Evolutionary conservation across 2,888 invertebrate genomes (phyloP).

Genomic region (Mallateleia sp.): DNA sequence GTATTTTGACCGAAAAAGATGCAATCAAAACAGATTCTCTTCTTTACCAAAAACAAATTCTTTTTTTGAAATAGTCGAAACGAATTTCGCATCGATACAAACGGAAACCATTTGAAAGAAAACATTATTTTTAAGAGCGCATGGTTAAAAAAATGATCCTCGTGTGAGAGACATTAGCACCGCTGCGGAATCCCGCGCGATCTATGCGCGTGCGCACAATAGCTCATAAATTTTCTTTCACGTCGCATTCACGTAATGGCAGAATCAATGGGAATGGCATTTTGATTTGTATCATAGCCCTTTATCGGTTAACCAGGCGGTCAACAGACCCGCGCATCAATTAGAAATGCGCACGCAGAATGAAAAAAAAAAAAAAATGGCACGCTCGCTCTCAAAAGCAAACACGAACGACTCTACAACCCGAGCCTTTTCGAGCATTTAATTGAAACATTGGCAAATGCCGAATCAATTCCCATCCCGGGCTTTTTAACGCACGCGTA

Average conservation of each 20-base stretch:
- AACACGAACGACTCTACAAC: constrained; percentile 3
- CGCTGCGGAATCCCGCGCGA: constrained; percentile 17
- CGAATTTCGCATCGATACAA: too few species aligned
- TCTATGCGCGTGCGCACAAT: constrained; percentile 9
- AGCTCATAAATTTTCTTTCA: constrained; percentile 53
- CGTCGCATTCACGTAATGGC: constrained; percentile 46
- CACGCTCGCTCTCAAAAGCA: not conserved
- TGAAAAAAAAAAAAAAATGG: not conserved
- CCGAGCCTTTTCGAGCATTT: not conserved
- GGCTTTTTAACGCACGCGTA: constrained; percentile 41
- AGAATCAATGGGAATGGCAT: constrained; percentile 54
- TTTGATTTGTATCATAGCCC: constrained; percentile 58
- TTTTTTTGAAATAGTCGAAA: too few species aligned
- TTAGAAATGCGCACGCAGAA: constrained; percentile 23
- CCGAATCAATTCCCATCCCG: constrained; percentile 1
- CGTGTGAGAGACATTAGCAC: too few species aligned
- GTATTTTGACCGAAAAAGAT: too few species aligned
- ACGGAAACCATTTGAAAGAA: too few species aligned
- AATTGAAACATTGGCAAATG: constrained; percentile 29
- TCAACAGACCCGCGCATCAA: not conserved
- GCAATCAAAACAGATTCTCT: too few species aligned
- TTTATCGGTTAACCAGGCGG: constrained; percentile 28
- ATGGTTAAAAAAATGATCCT: too few species aligned
- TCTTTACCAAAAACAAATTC: too few species aligned
- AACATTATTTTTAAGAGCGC: too few species aligned